Evolutionary conservation across 1,140 invertebrate genomes (phyloP).

Genomic region (Prorops nasuta): DNA sequence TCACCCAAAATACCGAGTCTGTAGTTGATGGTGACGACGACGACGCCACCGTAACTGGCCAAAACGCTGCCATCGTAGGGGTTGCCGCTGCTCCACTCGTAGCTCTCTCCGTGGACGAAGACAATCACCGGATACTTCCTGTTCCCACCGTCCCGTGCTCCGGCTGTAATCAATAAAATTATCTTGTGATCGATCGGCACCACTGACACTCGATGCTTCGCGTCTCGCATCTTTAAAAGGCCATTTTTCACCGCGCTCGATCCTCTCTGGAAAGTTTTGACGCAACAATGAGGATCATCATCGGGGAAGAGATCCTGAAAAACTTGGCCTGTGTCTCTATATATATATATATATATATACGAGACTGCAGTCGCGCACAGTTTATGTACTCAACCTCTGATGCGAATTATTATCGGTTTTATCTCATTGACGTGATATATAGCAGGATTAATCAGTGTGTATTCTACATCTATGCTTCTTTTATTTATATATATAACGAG

Average conservation of each 20-base stretch:
- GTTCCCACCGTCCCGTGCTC: slow-evolving; percentile 63
- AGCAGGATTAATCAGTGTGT: no score
- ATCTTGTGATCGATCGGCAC: slow-evolving; percentile 32
- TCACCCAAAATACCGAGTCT: slow-evolving; percentile 93
- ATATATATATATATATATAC: no score
- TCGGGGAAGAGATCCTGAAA: no score
- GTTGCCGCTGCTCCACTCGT: slow-evolving; percentile 95
- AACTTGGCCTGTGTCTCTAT: no score
- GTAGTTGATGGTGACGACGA: slow-evolving; percentile 97
- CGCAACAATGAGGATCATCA: slow-evolving; percentile 21
- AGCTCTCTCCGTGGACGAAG: slow-evolving; percentile 94
- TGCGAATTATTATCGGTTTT: no score
- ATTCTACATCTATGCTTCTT: no score
- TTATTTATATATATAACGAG: no score
- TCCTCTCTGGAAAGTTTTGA: slow-evolving; percentile 32
- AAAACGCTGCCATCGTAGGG: slow-evolving; percentile 92
- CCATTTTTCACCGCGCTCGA: slow-evolving; percentile 28
- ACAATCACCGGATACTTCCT: slow-evolving; percentile 83
- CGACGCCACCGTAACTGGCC: slow-evolving; percentile 86
- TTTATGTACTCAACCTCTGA: no score
- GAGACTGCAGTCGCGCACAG: no score
- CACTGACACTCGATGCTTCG: slow-evolving; percentile 23
- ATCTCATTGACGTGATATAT: no score
- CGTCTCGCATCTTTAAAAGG: slow-evolving; percentile 19
- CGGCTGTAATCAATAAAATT: slow-evolving; percentile 63